Percentiles rank a stretch among this genome's conserved stretches.
These are phyloP conservation scores for Ceratina australensis DNA, from an alignment of 1,140 invertebrate genomes.

Conservation along the genomic window DNA sequence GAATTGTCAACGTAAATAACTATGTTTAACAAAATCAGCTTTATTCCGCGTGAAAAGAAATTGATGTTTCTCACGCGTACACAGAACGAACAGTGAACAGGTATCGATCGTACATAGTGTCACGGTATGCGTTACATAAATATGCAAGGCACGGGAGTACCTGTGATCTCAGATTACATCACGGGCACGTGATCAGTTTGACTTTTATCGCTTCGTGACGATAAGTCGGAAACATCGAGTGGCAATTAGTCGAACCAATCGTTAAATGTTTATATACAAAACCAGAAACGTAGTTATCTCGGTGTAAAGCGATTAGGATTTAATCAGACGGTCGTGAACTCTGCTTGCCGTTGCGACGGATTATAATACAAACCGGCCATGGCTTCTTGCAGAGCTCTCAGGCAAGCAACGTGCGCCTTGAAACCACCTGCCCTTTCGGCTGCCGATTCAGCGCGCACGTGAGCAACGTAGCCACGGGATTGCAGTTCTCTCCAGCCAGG, in stretches of 20 bases:
- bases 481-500: slow-evolving; percentile 85
- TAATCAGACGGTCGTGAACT: slow-evolving; percentile 49
- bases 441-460: slow-evolving; percentile 86
- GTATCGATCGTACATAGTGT: slow-evolving; percentile 23
- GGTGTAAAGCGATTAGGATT: slow-evolving; percentile 7
- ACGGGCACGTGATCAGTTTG: slow-evolving; percentile 13
- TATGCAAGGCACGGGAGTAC: slow-evolving; percentile 44
- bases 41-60: slow-evolving; percentile 28
- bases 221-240: background rate
- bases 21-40: slow-evolving; percentile 31
- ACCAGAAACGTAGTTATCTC: slow-evolving; percentile 21
- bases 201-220: background rate
- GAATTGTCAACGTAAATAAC: background rate
- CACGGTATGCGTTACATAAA: slow-evolving; percentile 34
- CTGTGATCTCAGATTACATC: slow-evolving; percentile 34
- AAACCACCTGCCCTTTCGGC: slow-evolving; percentile 94
- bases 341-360: slow-evolving; percentile 65
- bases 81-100: background rate
- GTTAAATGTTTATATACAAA: slow-evolving; percentile 30
- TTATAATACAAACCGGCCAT: slow-evolving; percentile 89
- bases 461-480: slow-evolving; percentile 85
- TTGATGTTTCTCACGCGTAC: background rate
- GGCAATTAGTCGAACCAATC: background rate
- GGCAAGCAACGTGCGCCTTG: slow-evolving; percentile 88
- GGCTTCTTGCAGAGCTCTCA: slow-evolving; percentile 94